phyloP scores from a whole-genome alignment of 2,888 invertebrate species.

The Mesochorus sp. region DNA sequence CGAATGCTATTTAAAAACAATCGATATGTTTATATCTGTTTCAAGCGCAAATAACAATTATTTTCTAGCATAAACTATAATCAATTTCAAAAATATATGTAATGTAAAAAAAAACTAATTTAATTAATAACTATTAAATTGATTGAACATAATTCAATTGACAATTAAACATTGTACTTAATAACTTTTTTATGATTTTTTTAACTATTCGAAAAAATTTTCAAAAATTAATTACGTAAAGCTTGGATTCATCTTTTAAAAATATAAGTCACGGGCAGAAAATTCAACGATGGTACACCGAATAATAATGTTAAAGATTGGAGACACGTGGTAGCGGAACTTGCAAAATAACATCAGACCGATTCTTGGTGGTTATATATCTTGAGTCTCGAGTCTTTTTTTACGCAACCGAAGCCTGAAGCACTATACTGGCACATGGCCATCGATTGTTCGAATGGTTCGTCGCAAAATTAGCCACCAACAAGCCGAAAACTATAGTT shows the following conservation, averaged over 20 bases:
- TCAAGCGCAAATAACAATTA: no score
- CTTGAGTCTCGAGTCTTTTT: conserved; percentile 11
- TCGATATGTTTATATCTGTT: no score
- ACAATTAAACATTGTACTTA: no score
- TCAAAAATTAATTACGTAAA: no score
- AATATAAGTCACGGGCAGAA: background rate
- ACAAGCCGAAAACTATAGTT: background rate
- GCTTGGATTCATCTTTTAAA: background rate
- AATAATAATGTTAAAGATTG: conserved; percentile 1
- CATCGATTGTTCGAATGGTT: conserved; percentile 39
- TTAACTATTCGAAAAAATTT: no score
- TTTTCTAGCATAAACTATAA: no score
- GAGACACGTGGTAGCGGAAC: background rate
- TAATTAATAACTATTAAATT: no score
- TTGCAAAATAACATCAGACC: conserved; percentile 23
- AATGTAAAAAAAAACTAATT: no score
- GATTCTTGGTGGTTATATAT: background rate
- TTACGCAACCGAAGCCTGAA: conserved; percentile 46
- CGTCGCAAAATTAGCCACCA: conserved; percentile 38
- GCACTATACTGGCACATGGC: conserved; percentile 52
- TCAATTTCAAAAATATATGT: no score
- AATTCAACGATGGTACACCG: background rate
- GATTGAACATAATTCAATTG: no score
- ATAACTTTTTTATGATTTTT: no score
- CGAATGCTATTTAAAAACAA: no score